Conservation (phyloP, 1,140 invertebrate species). For the Brachionus angularis region DNA sequence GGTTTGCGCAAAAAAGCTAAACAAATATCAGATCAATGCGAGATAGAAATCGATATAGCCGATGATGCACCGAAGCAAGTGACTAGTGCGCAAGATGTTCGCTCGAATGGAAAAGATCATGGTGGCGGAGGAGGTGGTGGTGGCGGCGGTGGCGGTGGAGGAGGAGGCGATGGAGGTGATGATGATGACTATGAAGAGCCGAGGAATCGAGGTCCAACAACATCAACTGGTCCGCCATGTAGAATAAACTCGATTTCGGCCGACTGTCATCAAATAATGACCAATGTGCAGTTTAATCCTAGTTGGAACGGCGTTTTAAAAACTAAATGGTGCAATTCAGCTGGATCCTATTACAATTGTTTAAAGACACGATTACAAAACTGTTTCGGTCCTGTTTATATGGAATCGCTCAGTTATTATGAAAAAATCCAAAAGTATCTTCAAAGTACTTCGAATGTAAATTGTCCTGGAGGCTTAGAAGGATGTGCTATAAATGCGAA, state of each 20-base stretch:
- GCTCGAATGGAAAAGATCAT: background rate
- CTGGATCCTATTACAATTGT: conserved; percentile 15
- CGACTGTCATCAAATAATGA: conserved; percentile 8
- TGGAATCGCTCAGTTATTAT: conserved; percentile 35
- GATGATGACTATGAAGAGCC: conserved; percentile 19
- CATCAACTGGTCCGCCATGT: background rate
- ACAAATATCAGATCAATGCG: conserved; percentile 25
- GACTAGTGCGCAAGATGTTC: background rate
- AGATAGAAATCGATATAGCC: conserved; percentile 20
- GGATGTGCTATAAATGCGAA: conserved; percentile 22
- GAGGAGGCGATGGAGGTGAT: background rate
- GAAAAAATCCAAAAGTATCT: conserved; percentile 44
- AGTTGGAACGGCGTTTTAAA: conserved; percentile 12
- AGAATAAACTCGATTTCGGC: background rate
- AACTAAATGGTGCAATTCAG: conserved; percentile 36
- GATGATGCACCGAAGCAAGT: background rate
- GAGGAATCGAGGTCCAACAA: background rate
- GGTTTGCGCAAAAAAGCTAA: conserved; percentile 35
- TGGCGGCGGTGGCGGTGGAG: background rate
- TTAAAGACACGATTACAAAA: background rate
- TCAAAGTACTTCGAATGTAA: conserved; percentile 36
- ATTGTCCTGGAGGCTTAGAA: conserved; percentile 35
- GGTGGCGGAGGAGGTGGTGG: background rate
- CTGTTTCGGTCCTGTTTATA: background rate
- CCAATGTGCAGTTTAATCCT: conserved; percentile 33